Conservation (phyloP, 2,113 vertebrate species). For the Sula dactylatra region DNA sequence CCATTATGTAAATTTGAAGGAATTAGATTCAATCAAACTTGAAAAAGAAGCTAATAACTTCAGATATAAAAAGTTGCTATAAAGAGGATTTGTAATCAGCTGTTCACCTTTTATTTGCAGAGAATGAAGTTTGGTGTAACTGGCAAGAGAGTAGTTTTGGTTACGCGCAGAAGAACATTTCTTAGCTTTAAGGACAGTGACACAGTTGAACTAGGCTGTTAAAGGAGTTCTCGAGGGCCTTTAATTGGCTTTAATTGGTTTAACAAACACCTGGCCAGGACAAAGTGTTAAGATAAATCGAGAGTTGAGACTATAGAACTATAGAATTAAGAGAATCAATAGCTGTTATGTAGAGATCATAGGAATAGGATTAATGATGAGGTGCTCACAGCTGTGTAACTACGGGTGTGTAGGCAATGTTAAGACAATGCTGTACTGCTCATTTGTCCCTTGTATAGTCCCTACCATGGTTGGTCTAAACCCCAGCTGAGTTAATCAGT, state of each 20-base stretch:
- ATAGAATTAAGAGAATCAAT: no score
- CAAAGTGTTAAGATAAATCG: no score
- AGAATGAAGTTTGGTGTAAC: background rate
- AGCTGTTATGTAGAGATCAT: no score
- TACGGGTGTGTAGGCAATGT: no score
- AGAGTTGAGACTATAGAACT: no score
- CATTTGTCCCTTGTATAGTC: no score
- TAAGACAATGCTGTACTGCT: no score
- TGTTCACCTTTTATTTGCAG: background rate
- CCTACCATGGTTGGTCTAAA: no score
- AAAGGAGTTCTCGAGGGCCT: background rate
- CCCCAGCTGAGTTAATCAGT: no score
- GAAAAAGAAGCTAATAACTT: background rate
- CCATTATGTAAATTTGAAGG: background rate
- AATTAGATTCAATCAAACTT: background rate
- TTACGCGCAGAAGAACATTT: background rate
- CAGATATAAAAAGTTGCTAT: background rate
- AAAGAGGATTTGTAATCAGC: background rate
- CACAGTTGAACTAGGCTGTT: background rate
- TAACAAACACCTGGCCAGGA: background rate
- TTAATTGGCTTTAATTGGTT: background rate
- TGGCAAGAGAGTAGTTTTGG: background rate
- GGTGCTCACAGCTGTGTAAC: no score
- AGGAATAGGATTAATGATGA: no score
- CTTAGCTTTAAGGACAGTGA: background rate